These are phyloP conservation scores for Chaenodraco wilsoni DNA, from an alignment of 2,797 vertebrate genomes.

Conservation along the genomic window DNA sequence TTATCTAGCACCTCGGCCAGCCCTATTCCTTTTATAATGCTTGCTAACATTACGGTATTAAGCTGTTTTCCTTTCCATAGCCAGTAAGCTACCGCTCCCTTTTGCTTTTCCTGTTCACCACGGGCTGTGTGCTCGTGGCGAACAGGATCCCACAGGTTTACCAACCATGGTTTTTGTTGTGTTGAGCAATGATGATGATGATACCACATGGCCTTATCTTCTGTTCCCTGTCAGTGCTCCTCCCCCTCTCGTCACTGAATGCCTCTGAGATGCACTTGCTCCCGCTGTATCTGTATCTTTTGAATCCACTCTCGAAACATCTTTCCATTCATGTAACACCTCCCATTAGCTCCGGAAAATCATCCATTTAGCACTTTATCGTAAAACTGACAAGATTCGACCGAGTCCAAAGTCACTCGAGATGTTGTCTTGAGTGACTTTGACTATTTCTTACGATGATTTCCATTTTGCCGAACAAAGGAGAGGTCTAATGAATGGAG, in stretches of 20 bases:
- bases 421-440: no score
- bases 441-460: not conserved
- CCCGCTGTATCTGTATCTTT: constrained; percentile 31
- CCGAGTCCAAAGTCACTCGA: not conserved
- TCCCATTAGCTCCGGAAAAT: constrained; percentile 15
- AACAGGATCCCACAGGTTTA: constrained; percentile 1
- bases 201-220: constrained; percentile 79
- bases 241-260: constrained; percentile 63
- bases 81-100: constrained; percentile 2
- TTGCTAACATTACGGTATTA: constrained; percentile 15
- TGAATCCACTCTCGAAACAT: constrained; percentile 52
- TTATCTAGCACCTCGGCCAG: constrained; percentile 7
- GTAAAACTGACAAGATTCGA: not conserved
- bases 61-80: not conserved
- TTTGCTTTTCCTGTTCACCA: constrained; percentile 9
- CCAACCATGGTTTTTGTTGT: constrained; percentile 22
- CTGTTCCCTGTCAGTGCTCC: constrained; percentile 58
- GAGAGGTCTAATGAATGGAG: constrained; percentile 54
- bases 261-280: constrained; percentile 68
- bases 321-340: constrained; percentile 47
- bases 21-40: constrained; percentile 13
- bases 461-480: constrained; percentile 21
- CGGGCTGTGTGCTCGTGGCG: constrained; percentile 11
- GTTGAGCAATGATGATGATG: constrained; percentile 56
- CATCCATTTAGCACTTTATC: not conserved